Percentiles rank a stretch among this genome's conserved stretches.
Conservation (phyloP, 2,113 vertebrate species). For the Phoenicopterus ruber region DNA sequence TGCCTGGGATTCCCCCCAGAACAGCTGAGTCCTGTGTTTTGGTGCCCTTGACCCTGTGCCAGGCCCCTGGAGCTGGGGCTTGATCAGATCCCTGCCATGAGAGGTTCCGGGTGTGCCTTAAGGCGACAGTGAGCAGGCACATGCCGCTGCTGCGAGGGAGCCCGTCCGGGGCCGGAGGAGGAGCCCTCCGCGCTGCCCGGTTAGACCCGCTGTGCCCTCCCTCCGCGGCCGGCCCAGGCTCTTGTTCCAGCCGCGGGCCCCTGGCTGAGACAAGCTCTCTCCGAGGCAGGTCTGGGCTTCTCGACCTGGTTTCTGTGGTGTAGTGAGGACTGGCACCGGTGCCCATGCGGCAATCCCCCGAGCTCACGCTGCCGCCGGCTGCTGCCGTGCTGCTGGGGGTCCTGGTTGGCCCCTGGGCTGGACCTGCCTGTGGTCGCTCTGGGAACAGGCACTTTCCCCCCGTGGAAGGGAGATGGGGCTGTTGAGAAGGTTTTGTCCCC, state of each 20-base stretch:
- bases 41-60: not conserved
- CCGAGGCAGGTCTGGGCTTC: not conserved
- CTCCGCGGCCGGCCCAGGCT: not conserved
- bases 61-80: not conserved
- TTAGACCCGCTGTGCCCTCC: too few species aligned
- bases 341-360: fast-evolving
- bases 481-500: not conserved
- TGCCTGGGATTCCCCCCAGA: not conserved
- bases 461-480: fast-evolving
- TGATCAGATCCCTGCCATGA: not conserved
- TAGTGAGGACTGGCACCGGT: not conserved
- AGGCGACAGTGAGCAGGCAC: not conserved
- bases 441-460: not conserved
- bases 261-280: not conserved
- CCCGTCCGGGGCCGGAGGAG: not conserved
- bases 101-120: not conserved
- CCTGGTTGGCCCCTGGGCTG: fast-evolving
- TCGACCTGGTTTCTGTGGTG: not conserved
- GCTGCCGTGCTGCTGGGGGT: not conserved
- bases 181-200: not conserved
- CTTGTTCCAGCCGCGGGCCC: too few species aligned
- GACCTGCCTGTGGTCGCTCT: not conserved
- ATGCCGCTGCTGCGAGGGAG: too few species aligned
- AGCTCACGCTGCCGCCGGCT: too few species aligned
- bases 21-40: fast-evolving